phyloP scores from a whole-genome alignment of 64 coral and sea anemone species.

The Orbicella faveolata region DNA sequence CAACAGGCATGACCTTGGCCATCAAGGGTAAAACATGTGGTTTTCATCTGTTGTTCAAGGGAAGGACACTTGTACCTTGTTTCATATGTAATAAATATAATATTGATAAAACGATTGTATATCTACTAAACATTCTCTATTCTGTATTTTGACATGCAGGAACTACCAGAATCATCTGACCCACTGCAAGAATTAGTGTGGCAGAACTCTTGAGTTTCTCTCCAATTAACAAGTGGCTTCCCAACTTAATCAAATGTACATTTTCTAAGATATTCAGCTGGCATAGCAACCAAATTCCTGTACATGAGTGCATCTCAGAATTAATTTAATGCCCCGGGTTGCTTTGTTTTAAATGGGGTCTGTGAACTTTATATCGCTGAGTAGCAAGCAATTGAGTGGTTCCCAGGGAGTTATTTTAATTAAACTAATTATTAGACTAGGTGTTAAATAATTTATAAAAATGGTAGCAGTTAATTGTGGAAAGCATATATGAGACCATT shows the following conservation, averaged over 20 bases:
- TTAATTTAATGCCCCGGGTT: conserved; percentile 6
- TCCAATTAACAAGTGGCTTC: background rate
- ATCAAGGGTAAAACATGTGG: too few species aligned
- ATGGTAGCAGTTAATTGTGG: conserved; percentile 2
- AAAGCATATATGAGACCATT: background rate
- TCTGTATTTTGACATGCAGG: background rate
- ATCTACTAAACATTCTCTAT: background rate
- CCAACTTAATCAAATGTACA: conserved; percentile 13
- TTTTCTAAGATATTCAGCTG: conserved; percentile 10
- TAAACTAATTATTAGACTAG: background rate
- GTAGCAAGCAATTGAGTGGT: background rate
- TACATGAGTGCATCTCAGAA: background rate
- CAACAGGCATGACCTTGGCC: too few species aligned
- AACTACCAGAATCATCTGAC: background rate
- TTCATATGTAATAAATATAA: too few species aligned
- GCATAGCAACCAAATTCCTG: background rate
- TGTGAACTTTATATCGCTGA: background rate
- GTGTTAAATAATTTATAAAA: conserved; percentile 7
- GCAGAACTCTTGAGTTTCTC: background rate
- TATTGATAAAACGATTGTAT: too few species aligned
- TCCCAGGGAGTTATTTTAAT: background rate
- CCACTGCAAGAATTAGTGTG: background rate
- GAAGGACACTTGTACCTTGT: too few species aligned
- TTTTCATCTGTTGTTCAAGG: too few species aligned
- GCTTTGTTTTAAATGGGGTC: conserved; percentile 10